phyloP scores from a whole-genome alignment of 1,140 invertebrate species.

The Dryas iulia region DNA sequence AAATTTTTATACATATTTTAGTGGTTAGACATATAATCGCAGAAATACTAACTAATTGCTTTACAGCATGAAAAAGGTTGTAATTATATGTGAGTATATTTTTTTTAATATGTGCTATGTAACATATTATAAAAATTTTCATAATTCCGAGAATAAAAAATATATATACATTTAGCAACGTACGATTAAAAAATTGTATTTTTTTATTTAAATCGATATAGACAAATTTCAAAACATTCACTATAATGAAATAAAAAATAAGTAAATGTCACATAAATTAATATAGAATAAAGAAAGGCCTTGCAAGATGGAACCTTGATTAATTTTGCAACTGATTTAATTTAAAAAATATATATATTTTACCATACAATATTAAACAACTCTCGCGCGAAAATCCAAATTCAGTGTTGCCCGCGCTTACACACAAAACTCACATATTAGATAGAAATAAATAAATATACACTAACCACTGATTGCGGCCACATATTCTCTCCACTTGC shows the following conservation, averaged over 20 bases:
- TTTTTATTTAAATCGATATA: background rate
- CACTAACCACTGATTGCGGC: slow-evolving; percentile 72
- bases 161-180: too few species aligned
- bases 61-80: too few species aligned
- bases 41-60: background rate
- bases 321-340: background rate
- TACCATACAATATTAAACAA: background rate
- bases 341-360: background rate
- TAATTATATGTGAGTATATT: too few species aligned
- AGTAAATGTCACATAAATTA: background rate
- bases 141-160: too few species aligned
- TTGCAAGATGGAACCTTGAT: background rate
- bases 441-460: slow-evolving; percentile 39
- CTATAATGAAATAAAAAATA: background rate
- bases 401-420: slow-evolving; percentile 17
- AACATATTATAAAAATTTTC: too few species aligned
- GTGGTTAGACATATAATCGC: background rate
- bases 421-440: slow-evolving; percentile 7
- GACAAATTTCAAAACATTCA: background rate
- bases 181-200: too few species aligned
- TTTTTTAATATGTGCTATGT: too few species aligned
- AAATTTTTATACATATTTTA: background rate
- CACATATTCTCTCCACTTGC: slow-evolving; percentile 72
- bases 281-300: background rate
- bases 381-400: background rate